Evolutionary conservation across 2,888 invertebrate species (phyloP), one percentile per base, ranked within the genome.

Genomic region (Drosophila affinis): DNA sequence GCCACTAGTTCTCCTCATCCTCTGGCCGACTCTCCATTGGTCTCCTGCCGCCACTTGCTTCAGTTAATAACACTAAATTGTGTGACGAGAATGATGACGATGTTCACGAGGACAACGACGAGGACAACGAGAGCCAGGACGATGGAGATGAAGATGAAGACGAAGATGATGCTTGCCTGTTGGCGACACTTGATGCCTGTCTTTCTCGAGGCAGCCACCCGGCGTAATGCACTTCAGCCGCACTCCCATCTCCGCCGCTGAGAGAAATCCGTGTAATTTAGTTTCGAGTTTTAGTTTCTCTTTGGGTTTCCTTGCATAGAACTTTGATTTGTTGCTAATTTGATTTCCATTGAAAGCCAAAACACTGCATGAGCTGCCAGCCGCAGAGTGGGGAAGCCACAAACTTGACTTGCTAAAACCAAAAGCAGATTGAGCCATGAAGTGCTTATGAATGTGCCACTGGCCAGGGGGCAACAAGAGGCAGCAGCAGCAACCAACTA

Each of bases 41-140:
- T 6, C 18, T 21, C 47, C 3, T 7, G 55, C 48, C 61, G 49
- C 47, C 62, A 27, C 24, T 45, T 70, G 64, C 64, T 72, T 56
- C 64, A 70, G 87, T 88, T 86, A 88, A 88, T 84, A 83, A 88
- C 88, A 86, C 88, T 80, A 72, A 85, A 83, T 79, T 82, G 88
- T 85, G 80, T 79, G 88, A 83, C 63, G 80, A 72, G 71, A 70
- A 76, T 79, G 83, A 85, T 74, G 81, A 77, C 64, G 44, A 52
- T 34, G 44, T 39, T 14, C 34, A 48, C 54, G 77, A 53, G 62
- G 77, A 67, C 54, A 61, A 72, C 59, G 59, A 61, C 48, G 55
- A 51, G 29, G 47, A 69, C 45, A 60, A 64, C 39, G 58, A 24
- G 29, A 57, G 48, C 39, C 3, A 39, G 7, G 14, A 39, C 39